Base-by-base conservation (phyloP, 2,113 vertebrate genomes). In the Myiozetetes cayanensis region DNA sequence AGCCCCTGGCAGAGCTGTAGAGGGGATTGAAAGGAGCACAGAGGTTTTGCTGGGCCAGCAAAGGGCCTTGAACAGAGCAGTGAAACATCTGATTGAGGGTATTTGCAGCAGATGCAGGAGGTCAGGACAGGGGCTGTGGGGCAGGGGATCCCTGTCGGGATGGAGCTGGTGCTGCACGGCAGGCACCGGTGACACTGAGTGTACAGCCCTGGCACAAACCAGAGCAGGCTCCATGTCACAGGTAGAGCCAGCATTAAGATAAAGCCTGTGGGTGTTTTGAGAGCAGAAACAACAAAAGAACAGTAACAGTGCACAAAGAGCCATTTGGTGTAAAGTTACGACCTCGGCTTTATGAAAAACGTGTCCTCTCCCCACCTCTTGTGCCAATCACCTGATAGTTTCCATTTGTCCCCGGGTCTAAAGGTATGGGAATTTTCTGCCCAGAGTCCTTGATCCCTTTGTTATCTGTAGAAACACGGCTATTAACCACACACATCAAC, bases 71-170 rank as follows among this genome's bases (percentile, higher is more conserved):
- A 7, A 2, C 21, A 55, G 46, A 56, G 72, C 56, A 23, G 41
- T 2, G 23, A n/a, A 41, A 20, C n/a, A 14, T 9, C 47, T 10
- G 31, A 7, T 1, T 3, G 39, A 21, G 39, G 4, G 0, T 3
- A 12, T 8, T 1, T 31, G 43, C 58, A 44, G 59, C 63, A 9
- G 25, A n/a, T 6, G 37, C 33, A 58, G 50, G 25, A 28, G 25
- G 50, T 25, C 50, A 52, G 25, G 50, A 28, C 25, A 3, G 50
- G 41, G 78, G 71, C 78, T 52, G 83, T 1, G 7, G 22, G 27
- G 53, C 58, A 55, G 56, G 58, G 53, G 31, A 33, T 33, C 31
- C 30, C 53, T 24, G 56, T n/a, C 14, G 2, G 63, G 77, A 14
- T 1, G 2, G 41, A 47, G 61, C 27, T 6, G 0, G 8, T 53